Evolutionary conservation across 2,888 invertebrate genomes (phyloP), one percentile per base, ranked within the genome.

Genomic region (Heliconius aoede): DNA sequence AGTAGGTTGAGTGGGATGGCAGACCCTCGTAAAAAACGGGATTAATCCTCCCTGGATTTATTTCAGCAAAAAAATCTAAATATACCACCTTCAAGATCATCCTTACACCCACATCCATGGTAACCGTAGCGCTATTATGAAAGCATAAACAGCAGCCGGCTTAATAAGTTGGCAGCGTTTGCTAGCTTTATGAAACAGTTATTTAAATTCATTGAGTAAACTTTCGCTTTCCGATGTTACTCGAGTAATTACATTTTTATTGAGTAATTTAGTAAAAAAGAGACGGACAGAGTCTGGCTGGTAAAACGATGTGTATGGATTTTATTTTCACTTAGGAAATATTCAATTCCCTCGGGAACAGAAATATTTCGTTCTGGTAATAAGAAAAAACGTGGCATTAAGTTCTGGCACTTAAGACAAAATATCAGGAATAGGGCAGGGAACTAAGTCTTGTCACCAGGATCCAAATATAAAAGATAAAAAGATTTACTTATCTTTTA

Each of bases 141-240:
- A 67, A 72, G 40, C 75, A 74, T 74, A 74, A 78, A 76, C 72
- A 65, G 68, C 78, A 74, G 55, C 46, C 74, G 61, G 72, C 78
- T 78, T 78, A 78, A 74, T 76, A 76, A 76, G 72, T 74, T 78
- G 78, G 78, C 78, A 73, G 46, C 61, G 67, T 76, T 72, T 64
- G 76, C 64, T 36, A 73, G 68, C 40, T 68, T 68, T 76, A 78
- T 76, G 74, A 68, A 74, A 72, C 40, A 55, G 62, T 77, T 69
- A 73, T 69, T 69, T 74, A 55, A 75, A 75, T 75, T 75, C 61
- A 75, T 71, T 62, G 55, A 71, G 51, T 62, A 74, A 32, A 64
- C 13, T 75, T 51, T 64, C 62, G 21, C 51, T 75, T 62, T 51
- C 51, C 32, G 51, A 55, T 69, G 51, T 69, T 69, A n/a, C n/a